Base-by-base conservation (phyloP, 1,140 invertebrate genomes). In the Protaetia brevitarsis region DNA sequence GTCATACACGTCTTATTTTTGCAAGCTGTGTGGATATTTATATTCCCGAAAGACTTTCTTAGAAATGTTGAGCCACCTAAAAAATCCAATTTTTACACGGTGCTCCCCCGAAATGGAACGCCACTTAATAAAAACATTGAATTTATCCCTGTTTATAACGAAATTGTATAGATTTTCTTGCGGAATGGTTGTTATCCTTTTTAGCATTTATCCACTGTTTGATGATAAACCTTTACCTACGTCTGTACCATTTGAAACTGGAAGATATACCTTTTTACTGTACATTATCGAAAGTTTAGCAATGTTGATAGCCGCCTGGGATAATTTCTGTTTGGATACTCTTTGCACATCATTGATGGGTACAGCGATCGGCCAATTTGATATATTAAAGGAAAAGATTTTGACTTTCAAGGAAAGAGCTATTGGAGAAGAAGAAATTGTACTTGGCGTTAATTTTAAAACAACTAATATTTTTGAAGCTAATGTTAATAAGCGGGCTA, bases 311-410 rank as follows among this genome's bases (percentile, higher is more conserved):
- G 34, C 37, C 3, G 69, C 65, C 4, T 69, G 34, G 36, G 26
- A 65, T 59, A 69, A 69, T 57, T 59, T 62, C 11, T 62, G 58
- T 27, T 29, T 69, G n/a, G 70, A 71, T 67, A 34, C 67, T 8
- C 28, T 71, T 3, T 26, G n/a, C 21, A 30, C 62, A n/a, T 59
- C 51, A 13, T 21, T 66, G 8, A 68, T 70, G 28, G 57, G 51
- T 19, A 26, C 70, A 8, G 60, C 68, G 2, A 41, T 51, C 8
- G 56, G 62, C 11, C 59, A 67, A 28, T 66, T 73, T 23, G 68
- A 62, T 7, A 68, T 71, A 26, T 37, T 71, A 29, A 66, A 69
- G 6, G 36, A 64, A 29, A 66, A 71, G 60, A 23, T 65, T 30
- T 13, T 28, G 8, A 62, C 19, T 62, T 31, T 31, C 16, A 36